Conservation (phyloP, 2,888 invertebrate genomes). For the Lasioglossum villosulum region DNA sequence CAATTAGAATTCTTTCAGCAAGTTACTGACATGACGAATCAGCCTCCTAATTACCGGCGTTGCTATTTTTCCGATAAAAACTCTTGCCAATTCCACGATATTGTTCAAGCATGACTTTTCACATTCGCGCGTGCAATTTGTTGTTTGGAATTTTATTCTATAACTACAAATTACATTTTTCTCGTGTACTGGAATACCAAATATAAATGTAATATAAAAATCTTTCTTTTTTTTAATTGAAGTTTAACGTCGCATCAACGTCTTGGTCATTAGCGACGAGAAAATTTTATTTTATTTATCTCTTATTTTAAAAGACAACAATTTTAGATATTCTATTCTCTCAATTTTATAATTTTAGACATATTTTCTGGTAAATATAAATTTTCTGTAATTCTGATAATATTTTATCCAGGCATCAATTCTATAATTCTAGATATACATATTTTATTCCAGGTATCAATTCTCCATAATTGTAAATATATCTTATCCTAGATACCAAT, state of each 20-base stretch:
- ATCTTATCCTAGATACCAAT: not conserved
- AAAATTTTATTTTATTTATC: not conserved
- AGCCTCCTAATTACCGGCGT: not conserved
- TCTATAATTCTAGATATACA: not conserved
- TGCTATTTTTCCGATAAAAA: not conserved
- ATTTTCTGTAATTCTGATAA: not conserved
- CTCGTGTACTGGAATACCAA: not conserved
- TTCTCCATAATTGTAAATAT: not conserved
- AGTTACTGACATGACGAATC: not conserved
- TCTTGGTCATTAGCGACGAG: no score
- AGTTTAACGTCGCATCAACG: no score
- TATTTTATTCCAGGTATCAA: not conserved
- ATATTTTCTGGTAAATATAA: no score
- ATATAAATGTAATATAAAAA: not conserved
- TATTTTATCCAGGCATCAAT: no score
- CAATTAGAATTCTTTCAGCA: slow-evolving; percentile 9
- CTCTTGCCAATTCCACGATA: not conserved
- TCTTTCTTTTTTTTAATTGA: no score
- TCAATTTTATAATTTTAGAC: no score
- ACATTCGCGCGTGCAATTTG: not conserved
- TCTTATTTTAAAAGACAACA: not conserved
- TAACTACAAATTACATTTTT: not conserved
- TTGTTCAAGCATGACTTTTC: not conserved
- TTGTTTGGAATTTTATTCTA: not conserved
- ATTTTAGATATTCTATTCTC: not conserved